Base-by-base conservation (phyloP, 2,888 invertebrate species). In the Eulithis prunata region DNA sequence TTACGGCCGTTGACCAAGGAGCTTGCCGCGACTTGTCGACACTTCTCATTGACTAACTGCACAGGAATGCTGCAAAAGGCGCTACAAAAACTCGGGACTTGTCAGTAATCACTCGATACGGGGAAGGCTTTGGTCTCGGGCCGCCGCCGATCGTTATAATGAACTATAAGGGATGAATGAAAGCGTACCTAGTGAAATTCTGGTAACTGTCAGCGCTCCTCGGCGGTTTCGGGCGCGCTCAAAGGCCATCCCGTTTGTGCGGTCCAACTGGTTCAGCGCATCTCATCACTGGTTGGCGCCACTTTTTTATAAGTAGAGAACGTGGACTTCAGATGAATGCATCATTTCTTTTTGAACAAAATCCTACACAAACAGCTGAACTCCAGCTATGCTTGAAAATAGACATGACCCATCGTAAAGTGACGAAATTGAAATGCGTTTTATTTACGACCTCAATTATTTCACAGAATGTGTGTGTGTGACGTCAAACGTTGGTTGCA, bases 1-100 rank as follows among this genome's bases (percentile, higher is more conserved):
- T 58, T 52, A 12, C 63, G 68, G 66, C 53, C 73, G 62, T 58
- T 64, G 66, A 62, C 54, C 59, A 68, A 68, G 62, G 66, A 53
- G 49, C 64, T 12, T 43, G 64, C 59, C 55, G 36, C 53, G 57
- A 66, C 71, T 58, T 69, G 77, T 64, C 68, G 55, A 60, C 70
- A 63, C 63, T 45, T 60, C 53, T 51, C 75, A 73, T 75, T 78
- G 75, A 78, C 76, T 77, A 76, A 77, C 69, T 64, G 58, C 67
- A 13, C 32, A 72, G 68, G 74, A 78, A 75, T 75, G 76, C 64
- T 64, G 51, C 61, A 70, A 67, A 69, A 66, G 54, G 28, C 52
- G 51, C 63, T 28, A 63, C 54, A 61, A 69, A 69, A 71, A 64
- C 46, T 49, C 49, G 57, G 46, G 53, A 45, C 11, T 62, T 43